These are phyloP conservation scores for Cotesia typhae DNA, from an alignment of 1,140 invertebrate species.

Conservation along the genomic window DNA sequence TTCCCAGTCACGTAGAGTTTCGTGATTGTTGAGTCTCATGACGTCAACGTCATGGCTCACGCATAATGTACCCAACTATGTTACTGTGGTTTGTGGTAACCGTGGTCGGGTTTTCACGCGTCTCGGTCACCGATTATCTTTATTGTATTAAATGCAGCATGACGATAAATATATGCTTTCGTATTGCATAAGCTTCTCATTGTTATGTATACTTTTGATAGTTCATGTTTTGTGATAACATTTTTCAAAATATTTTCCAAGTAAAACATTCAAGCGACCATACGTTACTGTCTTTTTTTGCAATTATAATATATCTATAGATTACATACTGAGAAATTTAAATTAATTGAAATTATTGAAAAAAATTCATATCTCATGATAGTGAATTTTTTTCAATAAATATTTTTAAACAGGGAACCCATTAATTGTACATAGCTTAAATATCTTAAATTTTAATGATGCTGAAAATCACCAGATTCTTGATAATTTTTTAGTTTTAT, in stretches of 20 bases:
- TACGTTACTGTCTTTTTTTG: too few relatives aligned
- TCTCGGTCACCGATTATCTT: constrained; percentile 21
- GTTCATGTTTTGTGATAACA: not conserved
- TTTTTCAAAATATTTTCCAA: not conserved
- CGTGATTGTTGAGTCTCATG: constrained; percentile 30
- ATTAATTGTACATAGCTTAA: too few relatives aligned
- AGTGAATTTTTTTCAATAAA: too few relatives aligned
- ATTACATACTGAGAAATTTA: too few relatives aligned
- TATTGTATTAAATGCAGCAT: constrained; percentile 17
- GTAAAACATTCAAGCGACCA: too few relatives aligned
- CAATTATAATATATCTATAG: too few relatives aligned
- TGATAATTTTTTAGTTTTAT: too few relatives aligned
- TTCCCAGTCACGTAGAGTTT: constrained; percentile 37
- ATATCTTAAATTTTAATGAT: too few relatives aligned
- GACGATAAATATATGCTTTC: constrained; percentile 9
- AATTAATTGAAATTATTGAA: too few relatives aligned
- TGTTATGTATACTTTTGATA: not conserved
- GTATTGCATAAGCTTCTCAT: constrained; percentile 29
- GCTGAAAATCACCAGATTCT: too few relatives aligned
- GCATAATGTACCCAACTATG: constrained; percentile 23
- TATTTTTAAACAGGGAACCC: too few relatives aligned
- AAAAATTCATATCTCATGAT: too few relatives aligned
- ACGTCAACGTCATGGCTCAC: constrained; percentile 38
- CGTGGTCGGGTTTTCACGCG: constrained; percentile 29
- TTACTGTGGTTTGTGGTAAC: constrained; percentile 25